Percentiles rank a stretch among this genome's conserved stretches.
phyloP scores from a whole-genome alignment of 2,888 invertebrate species.

The Cephonodes hylas region DNA sequence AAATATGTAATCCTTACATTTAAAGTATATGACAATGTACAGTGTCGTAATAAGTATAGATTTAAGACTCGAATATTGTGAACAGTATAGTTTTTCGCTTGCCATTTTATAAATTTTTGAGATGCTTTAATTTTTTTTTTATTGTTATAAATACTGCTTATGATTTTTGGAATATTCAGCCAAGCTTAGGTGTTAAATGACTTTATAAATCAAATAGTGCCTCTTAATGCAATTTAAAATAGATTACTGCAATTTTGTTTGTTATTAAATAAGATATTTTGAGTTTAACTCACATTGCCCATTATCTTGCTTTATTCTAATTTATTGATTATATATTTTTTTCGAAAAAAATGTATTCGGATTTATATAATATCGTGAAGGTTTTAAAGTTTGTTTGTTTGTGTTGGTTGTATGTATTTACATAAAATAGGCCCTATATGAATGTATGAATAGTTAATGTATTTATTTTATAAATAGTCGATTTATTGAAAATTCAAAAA shows the following conservation, averaged over 20 bases:
- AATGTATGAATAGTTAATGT: conserved; percentile 37
- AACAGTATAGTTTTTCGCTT: conserved; percentile 44
- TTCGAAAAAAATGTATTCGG: conserved; percentile 18
- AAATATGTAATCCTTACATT: conserved; percentile 41
- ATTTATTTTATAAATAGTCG: conserved; percentile 18
- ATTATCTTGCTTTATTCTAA: conserved; percentile 64
- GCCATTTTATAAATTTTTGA: conserved; percentile 44
- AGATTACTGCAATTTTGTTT: conserved; percentile 30
- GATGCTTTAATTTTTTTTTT: conserved; percentile 22
- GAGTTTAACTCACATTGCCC: conserved; percentile 74
- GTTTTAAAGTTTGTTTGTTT: conserved; percentile 32
- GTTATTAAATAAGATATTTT: conserved; percentile 36
- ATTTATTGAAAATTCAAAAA: neutral
- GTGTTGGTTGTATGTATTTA: conserved; percentile 48
- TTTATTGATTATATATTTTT: conserved; percentile 47
- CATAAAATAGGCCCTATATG: conserved; percentile 30
- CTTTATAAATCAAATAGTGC: conserved; percentile 21
- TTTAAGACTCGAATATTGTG: conserved; percentile 48
- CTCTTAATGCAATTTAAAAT: conserved; percentile 17
- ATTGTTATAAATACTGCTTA: conserved; percentile 21
- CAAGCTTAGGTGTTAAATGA: conserved; percentile 20
- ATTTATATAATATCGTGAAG: conserved; percentile 28
- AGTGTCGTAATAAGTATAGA: conserved; percentile 30
- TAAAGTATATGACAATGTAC: conserved; percentile 45
- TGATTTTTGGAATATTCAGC: neutral